Evolutionary conservation across 2,797 vertebrate species (phyloP).

Genomic region (Helostoma temminkii): DNA sequence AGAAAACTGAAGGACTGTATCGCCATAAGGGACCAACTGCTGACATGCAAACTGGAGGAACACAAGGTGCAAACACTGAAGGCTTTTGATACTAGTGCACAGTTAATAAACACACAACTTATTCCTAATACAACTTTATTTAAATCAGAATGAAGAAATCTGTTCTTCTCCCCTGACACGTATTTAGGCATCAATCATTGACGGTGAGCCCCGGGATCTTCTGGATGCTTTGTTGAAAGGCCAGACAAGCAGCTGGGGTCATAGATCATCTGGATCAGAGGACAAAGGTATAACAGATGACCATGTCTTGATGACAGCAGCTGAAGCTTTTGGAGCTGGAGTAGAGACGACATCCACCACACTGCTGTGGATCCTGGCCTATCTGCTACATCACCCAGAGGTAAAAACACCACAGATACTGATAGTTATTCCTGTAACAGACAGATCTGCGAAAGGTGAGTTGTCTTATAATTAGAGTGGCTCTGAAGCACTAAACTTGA

Average conservation of each 20-base stretch:
- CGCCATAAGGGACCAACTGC: slow-evolving; percentile 79
- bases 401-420: slow-evolving; percentile 14
- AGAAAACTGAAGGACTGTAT: slow-evolving; percentile 79
- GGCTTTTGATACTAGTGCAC: neutral
- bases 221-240: slow-evolving; percentile 84
- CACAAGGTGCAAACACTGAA: slow-evolving; percentile 76
- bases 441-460: too few relatives aligned
- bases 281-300: slow-evolving; percentile 79
- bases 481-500: too few relatives aligned
- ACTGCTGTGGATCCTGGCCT: slow-evolving; percentile 84
- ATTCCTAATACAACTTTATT: too few relatives aligned
- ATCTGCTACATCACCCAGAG: slow-evolving; percentile 84
- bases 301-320: slow-evolving; percentile 86
- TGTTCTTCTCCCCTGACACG: neutral
- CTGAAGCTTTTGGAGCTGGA: slow-evolving; percentile 85
- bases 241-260: slow-evolving; percentile 37
- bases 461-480: neutral
- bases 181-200: slow-evolving; percentile 65
- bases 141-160: too few relatives aligned
- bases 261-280: slow-evolving; percentile 17
- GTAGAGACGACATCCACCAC: slow-evolving; percentile 87
- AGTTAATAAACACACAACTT: neutral
- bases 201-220: slow-evolving; percentile 80
- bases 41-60: slow-evolving; percentile 81
- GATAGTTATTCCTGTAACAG: neutral